Evolutionary conservation across 2,113 vertebrate species (phyloP), one percentile per base, ranked within the genome.

Genomic region (Gasterosteus aculeatus): DNA sequence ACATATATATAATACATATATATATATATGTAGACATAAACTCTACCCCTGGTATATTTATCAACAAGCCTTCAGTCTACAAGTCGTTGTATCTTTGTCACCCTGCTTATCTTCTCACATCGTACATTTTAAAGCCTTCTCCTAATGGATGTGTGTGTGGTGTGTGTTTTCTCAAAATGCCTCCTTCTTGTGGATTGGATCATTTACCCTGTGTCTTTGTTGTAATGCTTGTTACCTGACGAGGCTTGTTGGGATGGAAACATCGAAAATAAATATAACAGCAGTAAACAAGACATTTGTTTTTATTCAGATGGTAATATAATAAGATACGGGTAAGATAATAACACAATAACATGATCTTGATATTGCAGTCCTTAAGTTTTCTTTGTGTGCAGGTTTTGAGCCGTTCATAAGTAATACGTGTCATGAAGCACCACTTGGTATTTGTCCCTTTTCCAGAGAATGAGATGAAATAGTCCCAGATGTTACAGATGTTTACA

Each of bases 381-480:
- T 58, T 31, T 31, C n/a, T 65, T 58, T 53, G 53, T 59, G 35
- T 0, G 71, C 39, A 58, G 29, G 22, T 54, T 58, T 38, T 1
- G 4, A 77, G 60, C 49, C 79, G 54, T 69, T 61, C 64, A 77
- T 51, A 29, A 49, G 44, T 62, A 76, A 56, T 51, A 38, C 82
- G 10, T 54, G 53, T n/a, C 61, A 10, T 41, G 38, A 60, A 77
- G 80, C 68, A 90, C 67, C 82, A 63, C 47, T n/a, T n/a, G 49
- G 68, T 51, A 51, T 81, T 81, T 75, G 62, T 64, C 83, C n/a
- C 59, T 75, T 75, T 56, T 68, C 11, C 11, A 75, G 11, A 15
- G 10, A 39, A 69, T 58, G 75, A 15, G 26, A 12, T 75, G 47
- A 6, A 58, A 41, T 38, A 70, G 56, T 74, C 22, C 41, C 59